phyloP scores from a whole-genome alignment of 2,888 invertebrate genomes.

The Leptarthrus brevirostris region DNA sequence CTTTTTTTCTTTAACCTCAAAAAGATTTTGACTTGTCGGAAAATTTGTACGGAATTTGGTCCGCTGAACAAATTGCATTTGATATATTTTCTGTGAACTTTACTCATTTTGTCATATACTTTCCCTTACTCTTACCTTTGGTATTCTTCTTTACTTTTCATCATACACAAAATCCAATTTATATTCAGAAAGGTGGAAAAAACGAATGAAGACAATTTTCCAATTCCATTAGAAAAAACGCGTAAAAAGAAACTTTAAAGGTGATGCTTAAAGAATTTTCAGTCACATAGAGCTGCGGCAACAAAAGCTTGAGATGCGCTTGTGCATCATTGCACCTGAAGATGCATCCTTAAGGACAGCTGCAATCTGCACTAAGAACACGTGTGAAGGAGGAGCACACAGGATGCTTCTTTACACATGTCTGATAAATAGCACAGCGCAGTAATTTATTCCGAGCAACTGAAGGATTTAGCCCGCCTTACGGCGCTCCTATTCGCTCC shows the following conservation, averaged over 20 bases:
- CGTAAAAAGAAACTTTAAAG: not conserved
- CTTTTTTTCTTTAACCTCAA: too few species aligned
- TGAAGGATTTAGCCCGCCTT: slow-evolving; percentile 28
- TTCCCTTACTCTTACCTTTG: slow-evolving; percentile 15
- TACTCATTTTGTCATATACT: slow-evolving; percentile 33
- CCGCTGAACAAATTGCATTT: slow-evolving; percentile 26
- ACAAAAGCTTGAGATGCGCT: slow-evolving; percentile 17
- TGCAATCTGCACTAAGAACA: not conserved
- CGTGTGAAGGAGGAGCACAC: slow-evolving; percentile 45
- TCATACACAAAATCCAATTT: slow-evolving; percentile 46
- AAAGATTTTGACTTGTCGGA: too few species aligned
- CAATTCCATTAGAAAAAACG: slow-evolving; percentile 38
- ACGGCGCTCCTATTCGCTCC: slow-evolving; percentile 14
- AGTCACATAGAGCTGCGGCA: slow-evolving; percentile 7
- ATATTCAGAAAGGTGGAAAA: slow-evolving; percentile 37
- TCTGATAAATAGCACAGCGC: slow-evolving; percentile 48
- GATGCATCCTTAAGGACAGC: slow-evolving; percentile 15
- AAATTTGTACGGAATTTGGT: slow-evolving; percentile 35
- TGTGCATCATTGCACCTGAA: slow-evolving; percentile 35
- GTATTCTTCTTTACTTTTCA: slow-evolving; percentile 25
- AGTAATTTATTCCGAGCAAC: slow-evolving; percentile 17
- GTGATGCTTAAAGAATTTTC: slow-evolving; percentile 14
- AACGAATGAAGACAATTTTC: slow-evolving; percentile 24
- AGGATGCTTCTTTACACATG: slow-evolving; percentile 38
- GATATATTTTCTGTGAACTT: slow-evolving; percentile 16